Percentiles rank a stretch among this genome's conserved stretches.
These are phyloP conservation scores for Formicarius rufipectus DNA, from an alignment of 2,113 vertebrate genomes.

Conservation along the genomic window DNA sequence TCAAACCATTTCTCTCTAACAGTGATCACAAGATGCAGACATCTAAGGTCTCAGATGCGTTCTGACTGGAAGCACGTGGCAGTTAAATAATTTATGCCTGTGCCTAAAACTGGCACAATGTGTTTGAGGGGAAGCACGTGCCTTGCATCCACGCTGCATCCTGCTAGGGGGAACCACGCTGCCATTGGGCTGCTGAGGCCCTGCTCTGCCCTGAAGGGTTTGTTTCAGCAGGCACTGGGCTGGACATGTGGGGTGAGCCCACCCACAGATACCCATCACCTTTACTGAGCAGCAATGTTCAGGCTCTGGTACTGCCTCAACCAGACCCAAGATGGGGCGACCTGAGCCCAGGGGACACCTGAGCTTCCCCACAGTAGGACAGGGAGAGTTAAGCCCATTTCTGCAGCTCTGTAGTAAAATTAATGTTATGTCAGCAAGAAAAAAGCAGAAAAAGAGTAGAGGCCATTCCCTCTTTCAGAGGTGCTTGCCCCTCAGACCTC, in stretches of 20 bases:
- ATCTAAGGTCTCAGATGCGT: not conserved
- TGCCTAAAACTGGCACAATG: not conserved
- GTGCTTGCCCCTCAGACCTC: not conserved
- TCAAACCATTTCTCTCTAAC: not conserved
- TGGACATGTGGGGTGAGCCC: rapidly evolving
- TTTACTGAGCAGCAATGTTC: not conserved
- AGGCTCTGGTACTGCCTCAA: not conserved
- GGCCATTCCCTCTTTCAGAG: not conserved
- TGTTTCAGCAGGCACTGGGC: rapidly evolving
- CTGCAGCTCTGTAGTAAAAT: not conserved
- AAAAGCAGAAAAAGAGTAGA: not conserved
- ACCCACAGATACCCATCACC: not conserved
- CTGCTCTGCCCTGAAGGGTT: rapidly evolving
- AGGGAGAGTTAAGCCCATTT: not conserved
- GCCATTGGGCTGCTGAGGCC: not conserved
- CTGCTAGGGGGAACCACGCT: rapidly evolving
- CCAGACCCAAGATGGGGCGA: not conserved
- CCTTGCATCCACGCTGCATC: rapidly evolving
- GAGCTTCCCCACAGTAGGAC: rapidly evolving
- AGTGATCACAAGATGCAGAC: not conserved
- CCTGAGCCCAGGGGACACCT: rapidly evolving
- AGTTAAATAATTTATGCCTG: not conserved
- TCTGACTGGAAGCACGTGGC: not conserved
- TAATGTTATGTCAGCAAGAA: not conserved
- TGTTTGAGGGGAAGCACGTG: not conserved